Conservation (phyloP, 1,140 invertebrate genomes). For the Grapholita molesta region DNA sequence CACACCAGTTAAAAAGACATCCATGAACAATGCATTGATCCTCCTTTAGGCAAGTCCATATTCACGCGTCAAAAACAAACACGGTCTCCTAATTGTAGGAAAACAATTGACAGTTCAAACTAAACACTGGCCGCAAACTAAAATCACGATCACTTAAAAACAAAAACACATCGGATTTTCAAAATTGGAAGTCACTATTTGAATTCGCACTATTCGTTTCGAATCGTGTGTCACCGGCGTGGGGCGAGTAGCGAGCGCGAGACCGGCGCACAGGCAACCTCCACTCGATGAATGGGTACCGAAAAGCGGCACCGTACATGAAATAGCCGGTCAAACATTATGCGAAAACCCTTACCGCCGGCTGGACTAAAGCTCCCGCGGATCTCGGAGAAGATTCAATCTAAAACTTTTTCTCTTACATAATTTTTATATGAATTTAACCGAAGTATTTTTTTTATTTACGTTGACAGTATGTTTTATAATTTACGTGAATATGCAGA, state of each 20-base stretch:
- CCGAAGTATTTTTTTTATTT: no score
- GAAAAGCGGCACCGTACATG: conserved; percentile 68
- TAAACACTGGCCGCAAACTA: conserved; percentile 45
- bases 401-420: background rate
- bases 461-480: no score
- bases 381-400: conserved; percentile 34
- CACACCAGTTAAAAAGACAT: conserved; percentile 76
- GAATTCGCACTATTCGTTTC: conserved; percentile 33
- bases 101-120: conserved; percentile 28
- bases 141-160: conserved; percentile 33
- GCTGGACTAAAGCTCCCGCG: conserved; percentile 55
- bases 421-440: no score
- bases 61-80: conserved; percentile 55
- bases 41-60: conserved; percentile 71
- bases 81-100: conserved; percentile 37
- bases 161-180: background rate
- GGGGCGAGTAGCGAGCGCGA: conserved; percentile 46
- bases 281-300: conserved; percentile 70
- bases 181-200: conserved; percentile 15
- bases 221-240: conserved; percentile 50
- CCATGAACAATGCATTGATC: conserved; percentile 76
- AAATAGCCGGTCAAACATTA: conserved; percentile 72
- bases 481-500: no score
- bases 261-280: conserved; percentile 67
- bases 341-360: conserved; percentile 72